Conservation (phyloP, 2,888 invertebrate genomes). For the Nipponacmea schrenckii region DNA sequence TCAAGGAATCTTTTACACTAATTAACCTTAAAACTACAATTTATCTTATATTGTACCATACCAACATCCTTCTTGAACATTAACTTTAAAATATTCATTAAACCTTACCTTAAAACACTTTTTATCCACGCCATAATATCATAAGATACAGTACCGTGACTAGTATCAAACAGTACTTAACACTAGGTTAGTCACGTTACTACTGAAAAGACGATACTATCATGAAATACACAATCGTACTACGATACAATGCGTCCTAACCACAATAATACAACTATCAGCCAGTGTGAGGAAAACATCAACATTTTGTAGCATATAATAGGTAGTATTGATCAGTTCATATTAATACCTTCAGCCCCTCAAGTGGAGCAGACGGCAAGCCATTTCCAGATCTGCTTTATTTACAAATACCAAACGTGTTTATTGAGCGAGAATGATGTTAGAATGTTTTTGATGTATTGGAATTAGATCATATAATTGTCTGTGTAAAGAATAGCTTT, state of each 20-base stretch:
- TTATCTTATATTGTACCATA: no score
- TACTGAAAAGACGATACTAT: not conserved
- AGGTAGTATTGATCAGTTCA: not conserved
- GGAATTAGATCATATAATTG: no score
- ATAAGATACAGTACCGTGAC: not conserved
- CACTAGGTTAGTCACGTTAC: not conserved
- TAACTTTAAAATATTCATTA: no score
- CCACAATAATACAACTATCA: not conserved
- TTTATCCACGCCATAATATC: not conserved
- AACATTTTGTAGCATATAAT: constrained; percentile 5
- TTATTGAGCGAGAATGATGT: no score
- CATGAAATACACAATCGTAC: not conserved
- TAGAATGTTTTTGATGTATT: no score
- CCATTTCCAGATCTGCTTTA: not conserved
- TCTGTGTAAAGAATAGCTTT: not conserved
- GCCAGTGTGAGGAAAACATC: not conserved
- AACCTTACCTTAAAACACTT: not conserved
- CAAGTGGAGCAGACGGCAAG: not conserved
- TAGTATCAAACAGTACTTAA: not conserved
- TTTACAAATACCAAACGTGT: not conserved
- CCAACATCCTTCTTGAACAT: no score
- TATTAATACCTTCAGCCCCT: not conserved
- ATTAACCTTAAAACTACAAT: no score
- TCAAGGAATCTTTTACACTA: no score
- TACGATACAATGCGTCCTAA: not conserved